Conservation (phyloP, 2,888 invertebrate species). For the Linnaemya tessellans region DNA sequence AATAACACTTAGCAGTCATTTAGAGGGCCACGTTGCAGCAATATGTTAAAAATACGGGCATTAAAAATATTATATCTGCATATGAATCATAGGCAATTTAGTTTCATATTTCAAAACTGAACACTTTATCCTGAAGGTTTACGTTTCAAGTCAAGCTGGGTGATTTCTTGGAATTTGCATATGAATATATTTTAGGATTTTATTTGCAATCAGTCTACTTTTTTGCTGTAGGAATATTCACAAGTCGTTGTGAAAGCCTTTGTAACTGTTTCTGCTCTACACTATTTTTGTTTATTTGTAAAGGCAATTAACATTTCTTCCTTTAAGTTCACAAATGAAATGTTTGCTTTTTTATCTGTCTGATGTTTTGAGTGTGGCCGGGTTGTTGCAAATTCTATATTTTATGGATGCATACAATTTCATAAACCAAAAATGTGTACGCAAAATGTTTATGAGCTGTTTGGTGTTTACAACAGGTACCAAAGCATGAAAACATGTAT, state of each 20-base stretch:
- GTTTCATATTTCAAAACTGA: too few species aligned
- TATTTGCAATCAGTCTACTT: background rate
- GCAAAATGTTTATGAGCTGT: constrained; percentile 64
- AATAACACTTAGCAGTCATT: background rate
- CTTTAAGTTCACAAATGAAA: constrained; percentile 33
- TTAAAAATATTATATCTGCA: too few species aligned
- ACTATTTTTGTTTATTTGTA: background rate
- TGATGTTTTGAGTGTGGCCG: background rate
- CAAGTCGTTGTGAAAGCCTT: background rate
- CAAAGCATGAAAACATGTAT: constrained; percentile 32
- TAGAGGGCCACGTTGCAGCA: background rate
- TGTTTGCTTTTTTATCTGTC: constrained; percentile 39
- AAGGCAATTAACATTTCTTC: constrained; percentile 16
- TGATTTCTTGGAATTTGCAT: too few species aligned
- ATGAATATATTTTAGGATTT: too few species aligned
- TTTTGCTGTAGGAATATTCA: background rate
- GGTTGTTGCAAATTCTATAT: constrained; percentile 31
- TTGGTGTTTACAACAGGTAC: constrained; percentile 62
- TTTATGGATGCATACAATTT: constrained; percentile 64
- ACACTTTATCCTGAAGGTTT: too few species aligned
- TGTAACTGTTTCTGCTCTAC: background rate
- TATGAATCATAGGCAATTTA: too few species aligned
- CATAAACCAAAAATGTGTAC: constrained; percentile 63
- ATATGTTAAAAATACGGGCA: too few species aligned
- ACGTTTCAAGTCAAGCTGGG: too few species aligned